These are phyloP conservation scores for Brachypodius melanocephalos DNA, from an alignment of 2,113 vertebrate genomes.

Conservation along the genomic window DNA sequence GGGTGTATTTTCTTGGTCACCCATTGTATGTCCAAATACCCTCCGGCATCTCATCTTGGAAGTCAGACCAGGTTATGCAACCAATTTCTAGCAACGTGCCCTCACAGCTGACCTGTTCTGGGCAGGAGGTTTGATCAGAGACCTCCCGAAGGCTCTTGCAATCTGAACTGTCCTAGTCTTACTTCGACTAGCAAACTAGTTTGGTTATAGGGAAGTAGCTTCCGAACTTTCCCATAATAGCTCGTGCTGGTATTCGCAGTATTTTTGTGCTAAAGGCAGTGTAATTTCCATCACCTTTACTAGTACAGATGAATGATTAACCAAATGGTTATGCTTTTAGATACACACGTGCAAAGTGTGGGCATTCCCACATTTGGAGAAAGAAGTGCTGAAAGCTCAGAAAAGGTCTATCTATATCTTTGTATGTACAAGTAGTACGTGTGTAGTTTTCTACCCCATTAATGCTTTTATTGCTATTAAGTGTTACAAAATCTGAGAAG, in stretches of 20 bases:
- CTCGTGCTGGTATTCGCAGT: accelerated
- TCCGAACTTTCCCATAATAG: neutral
- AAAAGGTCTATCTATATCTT: neutral
- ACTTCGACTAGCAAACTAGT: neutral
- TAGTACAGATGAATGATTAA: neutral
- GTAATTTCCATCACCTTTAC: neutral
- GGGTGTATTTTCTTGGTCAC: neutral
- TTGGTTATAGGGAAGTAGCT: neutral
- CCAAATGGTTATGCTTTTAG: neutral
- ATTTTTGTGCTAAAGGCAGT: neutral
- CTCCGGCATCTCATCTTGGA: neutral
- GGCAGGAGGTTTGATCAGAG: neutral
- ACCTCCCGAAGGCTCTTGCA: neutral
- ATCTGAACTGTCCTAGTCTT: neutral
- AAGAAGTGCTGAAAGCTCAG: neutral
- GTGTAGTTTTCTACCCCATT: neutral
- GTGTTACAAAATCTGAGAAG: neutral
- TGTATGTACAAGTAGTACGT: neutral
- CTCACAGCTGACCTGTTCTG: neutral
- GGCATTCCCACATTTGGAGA: neutral
- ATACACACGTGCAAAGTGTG: neutral
- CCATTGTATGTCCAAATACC: neutral
- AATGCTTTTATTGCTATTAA: neutral
- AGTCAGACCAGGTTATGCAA: neutral
- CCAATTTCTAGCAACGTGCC: neutral